These are phyloP conservation scores for Protomyctophum bolini DNA, from an alignment of 2,113 vertebrate genomes.

Conservation along the genomic window DNA sequence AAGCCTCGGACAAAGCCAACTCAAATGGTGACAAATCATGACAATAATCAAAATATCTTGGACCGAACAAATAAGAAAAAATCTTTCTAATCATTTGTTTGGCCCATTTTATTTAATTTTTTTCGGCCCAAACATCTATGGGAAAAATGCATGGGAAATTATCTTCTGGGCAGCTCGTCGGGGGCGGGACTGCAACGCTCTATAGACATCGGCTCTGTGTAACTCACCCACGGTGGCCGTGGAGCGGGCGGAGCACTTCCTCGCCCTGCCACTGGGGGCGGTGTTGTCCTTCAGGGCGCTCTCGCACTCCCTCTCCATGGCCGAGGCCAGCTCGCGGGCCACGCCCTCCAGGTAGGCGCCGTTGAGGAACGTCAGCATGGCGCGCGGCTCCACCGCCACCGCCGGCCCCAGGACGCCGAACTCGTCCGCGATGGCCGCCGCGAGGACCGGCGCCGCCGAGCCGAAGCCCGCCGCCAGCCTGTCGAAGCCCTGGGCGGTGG, in stretches of 20 bases:
- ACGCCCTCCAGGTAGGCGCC: constrained; percentile 85
- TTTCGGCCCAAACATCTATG: no score
- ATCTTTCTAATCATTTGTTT: no score
- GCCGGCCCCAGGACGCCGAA: constrained; percentile 79
- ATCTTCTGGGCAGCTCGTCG: no score
- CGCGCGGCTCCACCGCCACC: constrained; percentile 76
- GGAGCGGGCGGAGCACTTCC: constrained; percentile 80
- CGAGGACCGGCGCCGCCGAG: constrained; percentile 77
- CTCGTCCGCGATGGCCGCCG: constrained; percentile 85
- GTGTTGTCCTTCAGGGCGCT: constrained; percentile 85
- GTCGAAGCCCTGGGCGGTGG: constrained; percentile 79
- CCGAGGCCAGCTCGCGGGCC: constrained; percentile 81
- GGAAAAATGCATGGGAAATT: no score
- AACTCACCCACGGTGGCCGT: constrained; percentile 79
- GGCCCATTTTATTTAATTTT: no score
- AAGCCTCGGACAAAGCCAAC: no score
- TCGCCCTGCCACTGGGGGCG: constrained; percentile 73
- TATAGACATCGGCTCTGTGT: no score
- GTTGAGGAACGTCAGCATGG: constrained; percentile 85
- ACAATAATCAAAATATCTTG: no score
- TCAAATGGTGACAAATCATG: no score
- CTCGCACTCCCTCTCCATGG: constrained; percentile 87
- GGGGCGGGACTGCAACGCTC: no score
- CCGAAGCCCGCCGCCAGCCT: constrained; percentile 75
- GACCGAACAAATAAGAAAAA: no score